These are phyloP conservation scores for Neodiprion pinetum DNA, from an alignment of 1,140 invertebrate genomes.

Conservation along the genomic window DNA sequence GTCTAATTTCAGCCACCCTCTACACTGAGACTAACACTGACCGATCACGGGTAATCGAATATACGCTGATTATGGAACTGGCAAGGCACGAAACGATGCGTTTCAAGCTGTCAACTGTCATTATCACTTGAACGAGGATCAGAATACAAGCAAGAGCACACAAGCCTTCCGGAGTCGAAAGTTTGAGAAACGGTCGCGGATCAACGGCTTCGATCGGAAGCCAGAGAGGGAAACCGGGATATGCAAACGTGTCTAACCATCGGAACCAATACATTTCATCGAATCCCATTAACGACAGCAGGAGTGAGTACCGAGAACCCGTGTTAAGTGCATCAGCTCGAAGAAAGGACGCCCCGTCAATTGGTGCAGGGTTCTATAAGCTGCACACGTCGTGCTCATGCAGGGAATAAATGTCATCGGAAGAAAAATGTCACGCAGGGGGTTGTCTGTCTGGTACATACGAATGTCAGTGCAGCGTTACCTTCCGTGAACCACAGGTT, in stretches of 20 bases:
- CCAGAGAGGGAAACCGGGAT: neutral
- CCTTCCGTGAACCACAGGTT: neutral
- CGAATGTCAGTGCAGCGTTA: neutral
- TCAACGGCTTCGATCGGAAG: neutral
- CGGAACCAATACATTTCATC: neutral
- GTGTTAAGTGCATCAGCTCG: neutral
- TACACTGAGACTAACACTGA: too few species aligned
- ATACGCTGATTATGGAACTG: too few species aligned
- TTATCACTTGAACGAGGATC: too few species aligned
- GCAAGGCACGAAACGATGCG: too few species aligned
- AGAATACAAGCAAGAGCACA: too few species aligned
- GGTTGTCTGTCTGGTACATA: neutral
- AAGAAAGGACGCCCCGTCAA: neutral
- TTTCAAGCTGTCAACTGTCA: too few species aligned
- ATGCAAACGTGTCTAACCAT: slow-evolving; percentile 2
- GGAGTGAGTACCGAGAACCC: neutral
- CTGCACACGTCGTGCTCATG: neutral
- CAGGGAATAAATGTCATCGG: neutral
- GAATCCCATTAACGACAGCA: neutral
- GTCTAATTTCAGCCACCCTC: too few species aligned
- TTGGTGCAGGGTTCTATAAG: neutral
- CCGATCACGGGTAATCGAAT: too few species aligned
- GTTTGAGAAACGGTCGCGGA: neutral
- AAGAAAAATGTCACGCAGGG: neutral
- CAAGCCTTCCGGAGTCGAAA: neutral